Percentiles rank a stretch among this genome's conserved stretches.
phyloP scores from a whole-genome alignment of 2,797 vertebrate genomes.

The Perodicticus potto region DNA sequence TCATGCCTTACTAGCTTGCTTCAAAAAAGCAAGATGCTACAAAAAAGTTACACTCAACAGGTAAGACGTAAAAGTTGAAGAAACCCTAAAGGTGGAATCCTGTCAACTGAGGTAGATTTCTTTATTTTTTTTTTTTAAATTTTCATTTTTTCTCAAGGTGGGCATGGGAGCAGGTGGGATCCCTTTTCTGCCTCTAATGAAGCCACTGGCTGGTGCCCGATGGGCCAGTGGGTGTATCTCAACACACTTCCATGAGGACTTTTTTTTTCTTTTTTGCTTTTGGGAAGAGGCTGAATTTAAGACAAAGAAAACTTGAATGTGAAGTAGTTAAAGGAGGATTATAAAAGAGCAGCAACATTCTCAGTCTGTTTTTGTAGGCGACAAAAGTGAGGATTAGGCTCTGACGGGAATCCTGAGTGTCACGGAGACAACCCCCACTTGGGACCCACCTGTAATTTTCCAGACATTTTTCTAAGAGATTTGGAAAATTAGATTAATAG shows the following conservation, averaged over 20 bases:
- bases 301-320: slow-evolving; percentile 34
- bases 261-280: not conserved
- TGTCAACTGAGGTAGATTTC: slow-evolving; percentile 91
- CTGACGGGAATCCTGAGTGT: slow-evolving; percentile 2
- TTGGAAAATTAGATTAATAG: slow-evolving; percentile 1
- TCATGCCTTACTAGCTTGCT: slow-evolving; percentile 83
- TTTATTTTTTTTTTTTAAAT: not conserved
- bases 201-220: not conserved
- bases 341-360: slow-evolving; percentile 57
- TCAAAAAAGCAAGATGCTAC: slow-evolving; percentile 83
- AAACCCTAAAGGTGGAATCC: slow-evolving; percentile 87
- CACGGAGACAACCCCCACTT: not conserved
- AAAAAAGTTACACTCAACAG: slow-evolving; percentile 77
- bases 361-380: slow-evolving; percentile 42
- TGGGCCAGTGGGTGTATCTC: not conserved
- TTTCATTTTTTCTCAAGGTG: slow-evolving; percentile 61
- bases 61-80: slow-evolving; percentile 85
- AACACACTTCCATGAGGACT: not conserved
- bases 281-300: slow-evolving; percentile 59
- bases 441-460: slow-evolving; percentile 31
- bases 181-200: slow-evolving; percentile 68
- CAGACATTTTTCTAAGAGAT: slow-evolving; percentile 6
- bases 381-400: not conserved
- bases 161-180: slow-evolving; percentile 48
- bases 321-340: not conserved